phyloP scores from a whole-genome alignment of 2,888 invertebrate genomes.

The Gastracanthus pulcherrimus region DNA sequence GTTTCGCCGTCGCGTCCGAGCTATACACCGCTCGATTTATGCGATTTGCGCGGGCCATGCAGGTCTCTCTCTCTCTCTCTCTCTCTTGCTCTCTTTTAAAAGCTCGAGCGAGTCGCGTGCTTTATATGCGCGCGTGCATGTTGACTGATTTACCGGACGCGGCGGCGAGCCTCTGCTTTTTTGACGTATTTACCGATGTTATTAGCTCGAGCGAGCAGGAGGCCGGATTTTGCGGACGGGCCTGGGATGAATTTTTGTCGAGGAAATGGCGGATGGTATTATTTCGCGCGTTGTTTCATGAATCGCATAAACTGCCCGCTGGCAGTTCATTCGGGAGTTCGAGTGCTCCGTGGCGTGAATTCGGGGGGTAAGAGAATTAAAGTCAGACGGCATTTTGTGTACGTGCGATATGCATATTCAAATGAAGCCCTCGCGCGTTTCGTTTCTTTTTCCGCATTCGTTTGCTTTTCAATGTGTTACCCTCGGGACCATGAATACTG shows the following conservation, averaged over 20 bases:
- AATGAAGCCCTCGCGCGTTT: neutral
- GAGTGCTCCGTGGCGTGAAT: neutral
- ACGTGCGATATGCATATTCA: neutral
- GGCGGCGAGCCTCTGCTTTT: neutral
- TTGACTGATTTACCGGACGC: neutral
- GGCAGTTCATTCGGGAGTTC: too few species aligned
- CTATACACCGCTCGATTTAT: slow-evolving; percentile 41
- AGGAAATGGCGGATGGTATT: neutral
- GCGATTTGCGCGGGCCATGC: neutral
- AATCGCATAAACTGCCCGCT: too few species aligned
- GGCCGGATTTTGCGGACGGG: neutral
- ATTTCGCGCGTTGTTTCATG: neutral
- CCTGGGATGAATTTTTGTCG: neutral
- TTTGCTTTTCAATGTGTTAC: neutral
- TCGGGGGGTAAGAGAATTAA: neutral
- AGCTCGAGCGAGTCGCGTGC: neutral
- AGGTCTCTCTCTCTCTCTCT: too few species aligned
- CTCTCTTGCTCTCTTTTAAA: neutral
- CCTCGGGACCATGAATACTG: neutral
- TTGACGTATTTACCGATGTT: neutral
- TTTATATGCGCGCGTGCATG: too few species aligned
- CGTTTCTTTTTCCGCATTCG: neutral
- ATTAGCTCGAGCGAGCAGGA: neutral
- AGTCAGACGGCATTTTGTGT: neutral
- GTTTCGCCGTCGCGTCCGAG: slow-evolving; percentile 5